These are phyloP conservation scores for Pseudorhiza aurosa DNA, from an alignment of 30 jellyfish, hydroid and myxozoan species.

Conservation along the genomic window DNA sequence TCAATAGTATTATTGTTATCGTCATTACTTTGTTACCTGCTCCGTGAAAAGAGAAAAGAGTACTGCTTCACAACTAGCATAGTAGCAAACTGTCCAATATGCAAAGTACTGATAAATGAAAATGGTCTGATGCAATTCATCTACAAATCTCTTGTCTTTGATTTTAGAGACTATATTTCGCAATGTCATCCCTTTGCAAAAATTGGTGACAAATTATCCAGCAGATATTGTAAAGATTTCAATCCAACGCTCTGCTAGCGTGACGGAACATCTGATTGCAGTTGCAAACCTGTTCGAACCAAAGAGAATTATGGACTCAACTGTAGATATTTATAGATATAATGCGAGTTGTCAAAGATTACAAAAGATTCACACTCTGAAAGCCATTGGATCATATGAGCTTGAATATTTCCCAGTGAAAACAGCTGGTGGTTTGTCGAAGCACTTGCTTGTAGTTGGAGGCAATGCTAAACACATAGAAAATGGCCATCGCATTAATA, in stretches of 20 bases:
- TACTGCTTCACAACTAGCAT: too few relatives aligned
- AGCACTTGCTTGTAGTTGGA: constrained; percentile 19
- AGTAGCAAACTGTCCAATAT: too few relatives aligned
- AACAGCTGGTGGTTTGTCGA: neutral
- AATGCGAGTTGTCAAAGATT: constrained; percentile 20
- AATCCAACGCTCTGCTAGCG: neutral
- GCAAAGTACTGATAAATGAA: too few relatives aligned
- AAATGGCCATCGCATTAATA: neutral
- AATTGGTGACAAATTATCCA: constrained; percentile 16
- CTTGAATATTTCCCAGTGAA: constrained; percentile 44
- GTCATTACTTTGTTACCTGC: too few relatives aligned
- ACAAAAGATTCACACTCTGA: constrained; percentile 8
- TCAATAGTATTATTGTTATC: too few relatives aligned
- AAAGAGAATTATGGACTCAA: constrained; percentile 5
- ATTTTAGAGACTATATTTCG: constrained; percentile 40
- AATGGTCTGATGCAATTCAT: too few relatives aligned
- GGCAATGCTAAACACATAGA: constrained; percentile 46
- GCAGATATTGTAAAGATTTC: constrained; percentile 34
- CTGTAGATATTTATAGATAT: constrained; percentile 56
- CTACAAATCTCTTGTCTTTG: too few relatives aligned
- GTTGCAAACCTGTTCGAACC: constrained; percentile 33
- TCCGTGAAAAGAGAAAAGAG: too few relatives aligned
- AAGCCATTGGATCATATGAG: constrained; percentile 55
- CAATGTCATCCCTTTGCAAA: constrained; percentile 33
- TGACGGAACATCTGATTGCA: constrained; percentile 42